These are phyloP conservation scores for Orgyia antiqua DNA, from an alignment of 2,888 invertebrate species.

Conservation along the genomic window DNA sequence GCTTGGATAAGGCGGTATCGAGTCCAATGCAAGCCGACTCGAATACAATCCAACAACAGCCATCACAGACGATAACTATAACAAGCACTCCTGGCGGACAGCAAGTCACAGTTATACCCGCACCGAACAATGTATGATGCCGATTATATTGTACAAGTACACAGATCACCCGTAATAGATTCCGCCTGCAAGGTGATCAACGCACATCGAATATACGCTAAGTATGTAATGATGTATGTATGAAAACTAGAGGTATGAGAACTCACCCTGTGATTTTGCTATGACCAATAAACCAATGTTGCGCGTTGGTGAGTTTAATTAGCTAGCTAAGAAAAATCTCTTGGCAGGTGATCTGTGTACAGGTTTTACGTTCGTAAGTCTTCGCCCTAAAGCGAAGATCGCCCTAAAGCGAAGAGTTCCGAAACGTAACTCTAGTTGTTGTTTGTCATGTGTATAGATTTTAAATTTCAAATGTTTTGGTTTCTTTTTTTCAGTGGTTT, in stretches of 20 bases:
- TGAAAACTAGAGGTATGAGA: no score
- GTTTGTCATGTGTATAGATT: constrained; percentile 14
- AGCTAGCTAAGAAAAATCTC: no score
- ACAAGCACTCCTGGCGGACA: constrained; percentile 87
- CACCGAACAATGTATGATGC: constrained; percentile 56
- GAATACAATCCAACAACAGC: constrained; percentile 48
- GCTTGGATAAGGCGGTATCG: constrained; percentile 70
- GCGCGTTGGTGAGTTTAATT: no score
- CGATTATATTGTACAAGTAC: background rate
- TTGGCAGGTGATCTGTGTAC: no score
- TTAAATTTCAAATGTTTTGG: background rate
- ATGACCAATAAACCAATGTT: no score
- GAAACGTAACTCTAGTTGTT: constrained; percentile 26
- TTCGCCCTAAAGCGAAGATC: constrained; percentile 33
- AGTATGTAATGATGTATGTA: no score
- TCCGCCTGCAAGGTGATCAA: no score
- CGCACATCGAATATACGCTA: no score
- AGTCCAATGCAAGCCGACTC: constrained; percentile 62
- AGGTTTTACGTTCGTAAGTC: constrained; percentile 48
- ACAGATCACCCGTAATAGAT: no score
- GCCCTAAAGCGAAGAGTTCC: constrained; percentile 27
- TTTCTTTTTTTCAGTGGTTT: no score
- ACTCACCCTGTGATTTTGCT: no score
- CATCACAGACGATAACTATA: constrained; percentile 80
- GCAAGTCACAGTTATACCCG: constrained; percentile 91